phyloP scores from a whole-genome alignment of 2,797 vertebrate species.

The Acipenser oxyrinchus region DNA sequence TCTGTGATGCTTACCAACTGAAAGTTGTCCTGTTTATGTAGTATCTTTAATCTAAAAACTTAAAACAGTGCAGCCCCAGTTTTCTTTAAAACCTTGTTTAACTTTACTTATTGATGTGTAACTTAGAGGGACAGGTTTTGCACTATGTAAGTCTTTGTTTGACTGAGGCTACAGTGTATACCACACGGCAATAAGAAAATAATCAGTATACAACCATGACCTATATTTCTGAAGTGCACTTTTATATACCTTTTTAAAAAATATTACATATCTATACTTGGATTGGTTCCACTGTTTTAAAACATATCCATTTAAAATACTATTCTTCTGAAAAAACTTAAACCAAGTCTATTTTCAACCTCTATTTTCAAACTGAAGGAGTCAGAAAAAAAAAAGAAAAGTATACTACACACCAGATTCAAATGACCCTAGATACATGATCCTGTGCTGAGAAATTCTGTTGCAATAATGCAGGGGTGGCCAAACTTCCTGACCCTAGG shows the following conservation, averaged over 20 bases:
- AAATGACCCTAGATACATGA: constrained; percentile 62
- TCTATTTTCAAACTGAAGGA: constrained; percentile 31
- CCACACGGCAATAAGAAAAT: too few species aligned
- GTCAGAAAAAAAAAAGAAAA: constrained; percentile 44
- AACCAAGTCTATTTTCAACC: constrained; percentile 40
- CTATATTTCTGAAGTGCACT: constrained; percentile 21
- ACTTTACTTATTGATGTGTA: too few species aligned
- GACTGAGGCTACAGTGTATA: too few species aligned
- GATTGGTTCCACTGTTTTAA: constrained; percentile 24
- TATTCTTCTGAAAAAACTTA: constrained; percentile 48
- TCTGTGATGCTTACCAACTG: too few species aligned
- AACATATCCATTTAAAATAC: constrained; percentile 36
- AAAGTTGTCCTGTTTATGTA: too few species aligned
- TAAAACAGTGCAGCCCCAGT: too few species aligned
- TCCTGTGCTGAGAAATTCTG: constrained; percentile 43
- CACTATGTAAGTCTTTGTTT: too few species aligned
- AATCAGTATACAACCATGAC: not conserved
- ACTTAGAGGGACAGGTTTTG: too few species aligned
- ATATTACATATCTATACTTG: constrained; percentile 25
- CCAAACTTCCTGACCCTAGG: too few species aligned
- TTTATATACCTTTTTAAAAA: constrained; percentile 29
- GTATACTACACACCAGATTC: constrained; percentile 53
- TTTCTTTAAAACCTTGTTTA: too few species aligned
- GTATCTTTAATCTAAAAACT: too few species aligned
- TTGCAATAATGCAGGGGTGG: too few species aligned